Conservation (phyloP, 2,888 invertebrate species). For the Liodrosophila aerea region DNA sequence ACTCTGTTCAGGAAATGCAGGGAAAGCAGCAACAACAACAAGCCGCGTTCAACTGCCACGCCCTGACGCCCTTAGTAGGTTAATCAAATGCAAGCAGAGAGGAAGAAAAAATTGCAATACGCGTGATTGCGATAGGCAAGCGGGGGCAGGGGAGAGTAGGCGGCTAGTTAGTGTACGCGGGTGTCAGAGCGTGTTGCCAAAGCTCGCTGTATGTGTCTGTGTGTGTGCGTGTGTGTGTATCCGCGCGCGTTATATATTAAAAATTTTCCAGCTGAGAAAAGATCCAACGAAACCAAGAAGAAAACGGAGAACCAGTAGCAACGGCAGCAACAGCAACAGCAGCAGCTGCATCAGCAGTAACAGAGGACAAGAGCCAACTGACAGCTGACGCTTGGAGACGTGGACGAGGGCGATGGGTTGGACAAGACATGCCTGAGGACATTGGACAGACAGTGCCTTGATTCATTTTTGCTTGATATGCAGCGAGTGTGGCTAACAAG, state of each 20-base stretch:
- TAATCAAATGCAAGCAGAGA: slow-evolving; percentile 73
- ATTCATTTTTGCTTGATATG: slow-evolving; percentile 31
- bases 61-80: slow-evolving; percentile 63
- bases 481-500: slow-evolving; percentile 18
- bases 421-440: not conserved
- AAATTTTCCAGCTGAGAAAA: slow-evolving; percentile 45
- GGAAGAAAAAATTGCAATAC: slow-evolving; percentile 40
- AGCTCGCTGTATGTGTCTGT: no score
- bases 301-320: not conserved
- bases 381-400: slow-evolving; percentile 58
- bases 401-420: slow-evolving; percentile 10
- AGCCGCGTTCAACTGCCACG: slow-evolving; percentile 8
- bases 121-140: not conserved
- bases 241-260: slow-evolving; percentile 48
- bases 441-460: slow-evolving; percentile 10
- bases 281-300: slow-evolving; percentile 14
- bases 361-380: slow-evolving; percentile 53
- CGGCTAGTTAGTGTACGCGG: slow-evolving; percentile 64
- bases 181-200: slow-evolving; percentile 53
- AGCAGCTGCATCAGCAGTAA: slow-evolving; percentile 15
- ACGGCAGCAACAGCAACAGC: slow-evolving; percentile 4
- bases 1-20: slow-evolving; percentile 54
- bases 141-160: not conserved
- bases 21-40: slow-evolving; percentile 41
- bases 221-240: slow-evolving; percentile 46